Conservation (phyloP, 1,140 invertebrate genomes). For the Bombus cullumanus region DNA sequence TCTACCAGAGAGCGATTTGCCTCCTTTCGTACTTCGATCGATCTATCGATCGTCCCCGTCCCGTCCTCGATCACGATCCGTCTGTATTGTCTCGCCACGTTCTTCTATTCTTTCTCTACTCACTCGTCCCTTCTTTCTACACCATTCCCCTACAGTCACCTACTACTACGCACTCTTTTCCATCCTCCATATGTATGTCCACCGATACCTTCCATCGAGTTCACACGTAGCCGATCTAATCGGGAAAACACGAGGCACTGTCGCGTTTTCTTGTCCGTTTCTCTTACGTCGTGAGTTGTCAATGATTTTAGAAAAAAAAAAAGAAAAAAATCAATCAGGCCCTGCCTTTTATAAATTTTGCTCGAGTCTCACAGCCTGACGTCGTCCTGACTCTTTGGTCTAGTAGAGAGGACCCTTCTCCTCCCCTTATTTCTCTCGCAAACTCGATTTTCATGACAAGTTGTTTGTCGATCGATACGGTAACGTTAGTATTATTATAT, state of each 20-base stretch:
- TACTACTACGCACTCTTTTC: conserved; percentile 57
- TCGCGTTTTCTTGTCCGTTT: neutral
- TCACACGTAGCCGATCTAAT: neutral
- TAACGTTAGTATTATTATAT: neutral
- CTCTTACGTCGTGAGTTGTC: neutral
- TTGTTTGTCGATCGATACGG: neutral
- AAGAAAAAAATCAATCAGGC: neutral
- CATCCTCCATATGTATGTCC: neutral
- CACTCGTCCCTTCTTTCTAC: conserved; percentile 10
- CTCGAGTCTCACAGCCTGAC: conserved; percentile 59
- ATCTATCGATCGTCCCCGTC: conserved; percentile 36
- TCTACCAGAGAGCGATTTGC: neutral
- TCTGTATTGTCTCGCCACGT: conserved; percentile 13
- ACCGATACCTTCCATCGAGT: neutral
- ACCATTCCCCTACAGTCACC: conserved; percentile 58
- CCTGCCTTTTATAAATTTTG: conserved; percentile 17
- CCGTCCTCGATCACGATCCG: neutral
- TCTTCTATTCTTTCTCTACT: neutral
- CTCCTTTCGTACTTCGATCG: conserved; percentile 1
- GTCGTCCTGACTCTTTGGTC: conserved; percentile 48
- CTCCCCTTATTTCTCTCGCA: neutral
- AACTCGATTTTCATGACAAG: neutral
- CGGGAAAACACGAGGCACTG: conserved; percentile 40
- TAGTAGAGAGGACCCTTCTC: neutral
- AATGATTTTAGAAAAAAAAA: neutral